These are phyloP conservation scores for Mesembrinibis cayennensis DNA, from an alignment of 2,113 vertebrate genomes.

Conservation along the genomic window DNA sequence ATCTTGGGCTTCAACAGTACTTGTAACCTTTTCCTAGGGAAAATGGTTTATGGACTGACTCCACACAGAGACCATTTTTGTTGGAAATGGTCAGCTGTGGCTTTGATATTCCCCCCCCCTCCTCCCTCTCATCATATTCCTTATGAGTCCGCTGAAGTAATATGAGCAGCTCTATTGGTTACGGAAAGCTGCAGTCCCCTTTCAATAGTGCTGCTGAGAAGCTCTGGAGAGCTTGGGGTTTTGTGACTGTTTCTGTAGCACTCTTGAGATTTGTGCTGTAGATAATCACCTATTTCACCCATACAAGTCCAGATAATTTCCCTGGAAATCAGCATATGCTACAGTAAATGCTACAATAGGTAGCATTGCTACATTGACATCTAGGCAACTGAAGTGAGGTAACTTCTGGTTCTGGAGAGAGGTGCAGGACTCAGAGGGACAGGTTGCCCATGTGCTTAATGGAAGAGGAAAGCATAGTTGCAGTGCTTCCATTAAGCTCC, in stretches of 20 bases:
- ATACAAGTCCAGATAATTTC: not conserved
- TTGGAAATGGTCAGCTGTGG: not conserved
- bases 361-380: not conserved
- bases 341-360: too few relatives aligned
- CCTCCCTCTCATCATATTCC: not conserved
- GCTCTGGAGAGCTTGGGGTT: not conserved
- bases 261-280: not conserved
- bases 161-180: not conserved
- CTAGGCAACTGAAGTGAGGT: not conserved
- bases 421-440: not conserved
- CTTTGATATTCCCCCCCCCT: not conserved
- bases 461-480: not conserved
- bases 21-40: not conserved
- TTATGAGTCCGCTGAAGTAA: not conserved
- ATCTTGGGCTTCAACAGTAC: not conserved
- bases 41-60: not conserved
- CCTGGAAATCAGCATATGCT: not conserved
- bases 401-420: not conserved
- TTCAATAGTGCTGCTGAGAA: not conserved
- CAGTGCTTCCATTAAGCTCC: not conserved
- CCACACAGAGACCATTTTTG: not conserved
- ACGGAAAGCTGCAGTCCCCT: not conserved
- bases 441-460: not conserved
- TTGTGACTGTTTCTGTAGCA: not conserved
- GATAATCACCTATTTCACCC: not conserved